A percentile compares a stretch with the other conserved stretches of the same genome.
phyloP scores from a whole-genome alignment of 2,797 vertebrate species.

The Poeciliopsis turneri region DNA sequence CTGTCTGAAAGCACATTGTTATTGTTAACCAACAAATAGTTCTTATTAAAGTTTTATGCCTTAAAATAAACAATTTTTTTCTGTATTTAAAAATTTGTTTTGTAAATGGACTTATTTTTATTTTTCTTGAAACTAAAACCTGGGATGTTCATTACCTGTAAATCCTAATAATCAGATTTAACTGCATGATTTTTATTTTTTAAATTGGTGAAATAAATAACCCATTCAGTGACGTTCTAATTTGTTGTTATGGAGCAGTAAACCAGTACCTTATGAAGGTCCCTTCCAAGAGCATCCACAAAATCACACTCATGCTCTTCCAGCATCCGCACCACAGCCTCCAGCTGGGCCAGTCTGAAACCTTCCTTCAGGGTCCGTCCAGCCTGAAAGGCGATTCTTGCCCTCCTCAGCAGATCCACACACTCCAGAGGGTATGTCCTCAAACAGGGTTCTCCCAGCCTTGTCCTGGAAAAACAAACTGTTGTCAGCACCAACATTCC shows the following conservation, averaged over 20 bases:
- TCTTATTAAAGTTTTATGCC: not conserved
- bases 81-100: not conserved
- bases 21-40: not conserved
- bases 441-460: constrained; percentile 66
- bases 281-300: constrained; percentile 77
- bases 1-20: not conserved
- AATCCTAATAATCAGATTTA: not conserved
- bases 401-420: constrained; percentile 70
- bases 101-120: not conserved
- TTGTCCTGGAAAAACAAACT: constrained; percentile 65
- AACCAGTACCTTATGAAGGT: constrained; percentile 77
- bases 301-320: constrained; percentile 81
- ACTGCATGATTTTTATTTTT: not conserved
- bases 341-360: constrained; percentile 77
- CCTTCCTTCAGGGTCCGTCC: constrained; percentile 67
- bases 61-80: not conserved
- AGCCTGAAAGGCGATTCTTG: constrained; percentile 70
- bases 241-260: not conserved
- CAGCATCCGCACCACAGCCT: constrained; percentile 77
- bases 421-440: constrained; percentile 67
- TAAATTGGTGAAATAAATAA: not conserved
- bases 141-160: not conserved
- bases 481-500: constrained; percentile 5
- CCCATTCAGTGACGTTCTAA: not conserved
- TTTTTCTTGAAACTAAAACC: not conserved